phyloP scores from a whole-genome alignment of 1,140 invertebrate species.

The Zaprionus taronus region DNA sequence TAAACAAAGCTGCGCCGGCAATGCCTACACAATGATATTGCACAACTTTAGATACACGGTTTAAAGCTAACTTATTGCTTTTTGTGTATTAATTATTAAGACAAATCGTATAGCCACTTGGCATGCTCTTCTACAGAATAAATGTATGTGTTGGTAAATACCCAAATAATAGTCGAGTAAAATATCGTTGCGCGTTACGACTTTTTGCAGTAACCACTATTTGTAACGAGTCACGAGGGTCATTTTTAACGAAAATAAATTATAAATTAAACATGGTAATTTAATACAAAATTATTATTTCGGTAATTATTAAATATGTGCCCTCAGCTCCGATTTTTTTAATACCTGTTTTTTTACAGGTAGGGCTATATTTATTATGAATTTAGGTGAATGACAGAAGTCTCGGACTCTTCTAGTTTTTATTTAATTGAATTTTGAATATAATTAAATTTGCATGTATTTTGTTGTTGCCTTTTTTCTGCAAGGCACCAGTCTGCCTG shows the following conservation, averaged over 20 bases:
- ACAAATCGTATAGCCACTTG: conserved; percentile 1
- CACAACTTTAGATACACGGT: neutral
- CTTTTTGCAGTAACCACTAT: neutral
- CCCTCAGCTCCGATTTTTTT: too few species aligned
- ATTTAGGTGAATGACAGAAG: too few species aligned
- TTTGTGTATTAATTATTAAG: neutral
- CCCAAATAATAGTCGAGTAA: neutral
- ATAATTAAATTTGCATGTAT: too few species aligned
- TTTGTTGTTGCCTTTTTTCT: too few species aligned
- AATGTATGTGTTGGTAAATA: neutral
- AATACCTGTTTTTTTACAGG: too few species aligned
- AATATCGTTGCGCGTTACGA: neutral
- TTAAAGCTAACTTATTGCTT: neutral
- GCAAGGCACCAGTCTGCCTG: too few species aligned
- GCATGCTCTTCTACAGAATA: conserved; percentile 2
- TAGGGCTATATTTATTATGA: too few species aligned
- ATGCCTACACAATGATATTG: neutral
- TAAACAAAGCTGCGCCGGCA: neutral
- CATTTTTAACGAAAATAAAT: too few species aligned
- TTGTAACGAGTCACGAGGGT: neutral
- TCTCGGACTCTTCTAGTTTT: too few species aligned
- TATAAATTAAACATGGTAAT: too few species aligned
- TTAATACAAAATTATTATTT: neutral
- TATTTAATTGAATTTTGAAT: too few species aligned
- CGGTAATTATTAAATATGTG: too few species aligned